These are phyloP conservation scores for Patiria miniata DNA, from an alignment of 35 echinoderm and acorn worm species.

Conservation along the genomic window DNA sequence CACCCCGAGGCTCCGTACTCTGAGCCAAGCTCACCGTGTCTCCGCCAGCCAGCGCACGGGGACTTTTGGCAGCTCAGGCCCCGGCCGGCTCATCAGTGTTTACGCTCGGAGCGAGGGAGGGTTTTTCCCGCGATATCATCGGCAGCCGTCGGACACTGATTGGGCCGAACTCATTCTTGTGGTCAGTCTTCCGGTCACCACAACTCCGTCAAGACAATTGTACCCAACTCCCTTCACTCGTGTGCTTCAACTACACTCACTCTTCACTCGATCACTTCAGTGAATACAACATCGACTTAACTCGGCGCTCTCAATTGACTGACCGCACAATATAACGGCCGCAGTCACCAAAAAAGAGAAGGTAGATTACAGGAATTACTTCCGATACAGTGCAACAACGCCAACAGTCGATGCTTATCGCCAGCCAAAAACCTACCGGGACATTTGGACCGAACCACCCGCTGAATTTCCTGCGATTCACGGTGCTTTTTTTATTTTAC, in stretches of 20 bases:
- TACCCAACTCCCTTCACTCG: neutral
- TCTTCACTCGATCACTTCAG: neutral
- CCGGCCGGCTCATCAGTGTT: neutral
- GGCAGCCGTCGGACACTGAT: neutral
- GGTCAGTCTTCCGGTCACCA: neutral
- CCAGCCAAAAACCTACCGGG: neutral
- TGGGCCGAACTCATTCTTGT: neutral
- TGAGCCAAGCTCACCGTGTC: neutral
- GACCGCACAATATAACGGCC: neutral
- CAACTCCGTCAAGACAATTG: neutral
- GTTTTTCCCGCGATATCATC: neutral
- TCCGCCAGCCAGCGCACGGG: neutral
- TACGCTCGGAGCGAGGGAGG: neutral
- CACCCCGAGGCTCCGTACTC: neutral
- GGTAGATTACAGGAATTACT: conserved; percentile 16
- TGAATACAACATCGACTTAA: neutral
- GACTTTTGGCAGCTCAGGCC: neutral
- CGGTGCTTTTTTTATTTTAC: neutral
- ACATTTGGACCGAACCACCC: conserved; percentile 17
- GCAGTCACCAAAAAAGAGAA: neutral
- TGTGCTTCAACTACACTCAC: neutral
- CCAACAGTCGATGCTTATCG: neutral
- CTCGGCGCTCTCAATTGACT: neutral
- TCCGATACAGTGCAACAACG: neutral
- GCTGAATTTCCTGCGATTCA: neutral